Evolutionary conservation across 2,888 invertebrate species (phyloP), one percentile per base, ranked within the genome.

Genomic region (Cyrtodaria siliqua): DNA sequence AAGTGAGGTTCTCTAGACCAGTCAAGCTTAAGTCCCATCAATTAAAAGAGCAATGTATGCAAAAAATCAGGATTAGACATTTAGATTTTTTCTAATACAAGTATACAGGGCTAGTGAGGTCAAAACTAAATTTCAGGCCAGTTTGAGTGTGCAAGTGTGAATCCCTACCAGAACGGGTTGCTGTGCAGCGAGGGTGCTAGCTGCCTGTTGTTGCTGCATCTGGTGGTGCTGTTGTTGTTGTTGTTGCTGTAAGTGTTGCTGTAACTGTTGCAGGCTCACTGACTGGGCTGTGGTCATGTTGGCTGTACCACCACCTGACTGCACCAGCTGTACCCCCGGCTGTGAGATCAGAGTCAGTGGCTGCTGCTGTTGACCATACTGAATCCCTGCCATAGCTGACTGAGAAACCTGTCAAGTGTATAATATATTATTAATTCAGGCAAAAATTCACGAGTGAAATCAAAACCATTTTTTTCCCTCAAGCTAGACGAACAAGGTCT

Each of bases 321-420:
- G 84, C 27, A 85, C 81, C 23, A 84, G 72, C 73, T 86, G 85
- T 23, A 84, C 70, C 24, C 79, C 78, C 16, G 84, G 76, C 78
- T 86, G 87, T 9, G 86, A 85, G 52, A 87, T 76, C 55, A 89
- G 73, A 9, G 87, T 85, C 33, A 87, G 68, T 18, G 80, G 78
- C 60, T 79, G 82, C 57, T 73, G 83, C 4, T 33, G 33, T 33
- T 42, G 66, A 44, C 57, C 68, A 33, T 75, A 69, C 63, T 77
- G 80, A 18, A 63, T 67, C 24, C 74, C 63, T 12, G 69, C 47
- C 52, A 53, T n/a, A 29, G 40, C 20, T 20, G 71, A 63, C 60
- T 69, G 64, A 9, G 63, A 68, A 42, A 66, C 60, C 64, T 72
- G 38, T 6, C 42, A 59, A n/a, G n/a, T n/a, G n/a, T n/a, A n/a